These are phyloP conservation scores for Syngnathus rostellatus DNA, from an alignment of 2,797 vertebrate species.

Conservation along the genomic window DNA sequence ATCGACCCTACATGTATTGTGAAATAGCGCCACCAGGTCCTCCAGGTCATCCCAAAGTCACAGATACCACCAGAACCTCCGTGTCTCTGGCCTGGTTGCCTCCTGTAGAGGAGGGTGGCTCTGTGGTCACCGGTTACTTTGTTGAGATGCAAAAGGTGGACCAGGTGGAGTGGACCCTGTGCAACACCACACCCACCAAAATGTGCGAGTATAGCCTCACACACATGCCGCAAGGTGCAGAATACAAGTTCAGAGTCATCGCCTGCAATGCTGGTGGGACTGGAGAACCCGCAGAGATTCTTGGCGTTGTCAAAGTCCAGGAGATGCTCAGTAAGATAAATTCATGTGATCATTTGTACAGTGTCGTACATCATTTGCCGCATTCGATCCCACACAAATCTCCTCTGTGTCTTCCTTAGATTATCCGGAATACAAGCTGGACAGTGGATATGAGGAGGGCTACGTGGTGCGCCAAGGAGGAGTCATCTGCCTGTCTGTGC, in stretches of 20 bases:
- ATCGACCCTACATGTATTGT: conserved; percentile 10
- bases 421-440: conserved; percentile 92
- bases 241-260: conserved; percentile 92
- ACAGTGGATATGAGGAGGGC: conserved; percentile 85
- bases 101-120: conserved; percentile 92
- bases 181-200: conserved; percentile 96
- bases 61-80: conserved; percentile 92
- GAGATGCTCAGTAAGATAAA: conserved; percentile 91
- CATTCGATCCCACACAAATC: not conserved
- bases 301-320: conserved; percentile 92
- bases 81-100: conserved; percentile 92
- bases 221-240: conserved; percentile 94
- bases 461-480: conserved; percentile 93
- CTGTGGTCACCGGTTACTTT: conserved; percentile 86
- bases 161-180: conserved; percentile 98
- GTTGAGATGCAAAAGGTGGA: conserved; percentile 99
- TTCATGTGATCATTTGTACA: not conserved
- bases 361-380: not conserved
- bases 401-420: conserved; percentile 54
- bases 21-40: conserved; percentile 84
- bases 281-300: conserved; percentile 90
- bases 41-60: conserved; percentile 87
- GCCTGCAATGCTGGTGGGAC: conserved; percentile 94
- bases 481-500: conserved; percentile 86
- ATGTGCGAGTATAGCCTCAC: conserved; percentile 97